phyloP scores from a whole-genome alignment of 2,113 vertebrate genomes.

The Lynx canadensis region DNA sequence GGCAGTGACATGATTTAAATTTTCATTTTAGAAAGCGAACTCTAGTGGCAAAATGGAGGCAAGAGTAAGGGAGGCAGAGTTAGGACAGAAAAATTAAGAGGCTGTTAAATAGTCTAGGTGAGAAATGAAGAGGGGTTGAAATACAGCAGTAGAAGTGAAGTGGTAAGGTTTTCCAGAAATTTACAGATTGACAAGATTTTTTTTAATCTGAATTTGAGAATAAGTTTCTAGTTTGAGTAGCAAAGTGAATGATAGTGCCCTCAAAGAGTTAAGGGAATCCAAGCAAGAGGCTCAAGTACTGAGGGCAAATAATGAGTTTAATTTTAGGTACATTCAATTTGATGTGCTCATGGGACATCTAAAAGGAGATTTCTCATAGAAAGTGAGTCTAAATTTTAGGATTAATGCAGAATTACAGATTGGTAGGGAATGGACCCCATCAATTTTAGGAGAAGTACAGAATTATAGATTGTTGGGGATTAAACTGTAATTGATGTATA shows the following conservation, averaged over 20 bases:
- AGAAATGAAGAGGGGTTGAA: not conserved
- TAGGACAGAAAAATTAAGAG: not conserved
- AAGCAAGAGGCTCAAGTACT: not conserved
- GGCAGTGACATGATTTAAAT: not conserved
- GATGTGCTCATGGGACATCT: not conserved
- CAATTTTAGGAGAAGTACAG: not conserved
- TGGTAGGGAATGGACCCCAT: not conserved
- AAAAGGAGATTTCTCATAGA: constrained; percentile 3
- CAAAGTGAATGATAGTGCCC: not conserved
- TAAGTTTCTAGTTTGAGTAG: not conserved
- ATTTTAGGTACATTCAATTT: not conserved
- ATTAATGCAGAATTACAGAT: not conserved
- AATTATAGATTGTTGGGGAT: not conserved
- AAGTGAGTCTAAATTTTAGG: not conserved
- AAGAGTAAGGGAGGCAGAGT: not conserved
- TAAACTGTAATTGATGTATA: not conserved
- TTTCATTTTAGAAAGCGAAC: not conserved
- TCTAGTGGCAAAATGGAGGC: not conserved
- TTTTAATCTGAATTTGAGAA: not conserved
- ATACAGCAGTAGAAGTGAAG: not conserved
- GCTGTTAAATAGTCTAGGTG: not conserved
- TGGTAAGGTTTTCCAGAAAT: not conserved
- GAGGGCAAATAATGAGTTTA: not conserved
- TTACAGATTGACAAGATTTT: not conserved
- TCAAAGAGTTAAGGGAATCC: not conserved